Conservation (phyloP, 2,797 vertebrate species). For the Sphenopsis melanotis region DNA sequence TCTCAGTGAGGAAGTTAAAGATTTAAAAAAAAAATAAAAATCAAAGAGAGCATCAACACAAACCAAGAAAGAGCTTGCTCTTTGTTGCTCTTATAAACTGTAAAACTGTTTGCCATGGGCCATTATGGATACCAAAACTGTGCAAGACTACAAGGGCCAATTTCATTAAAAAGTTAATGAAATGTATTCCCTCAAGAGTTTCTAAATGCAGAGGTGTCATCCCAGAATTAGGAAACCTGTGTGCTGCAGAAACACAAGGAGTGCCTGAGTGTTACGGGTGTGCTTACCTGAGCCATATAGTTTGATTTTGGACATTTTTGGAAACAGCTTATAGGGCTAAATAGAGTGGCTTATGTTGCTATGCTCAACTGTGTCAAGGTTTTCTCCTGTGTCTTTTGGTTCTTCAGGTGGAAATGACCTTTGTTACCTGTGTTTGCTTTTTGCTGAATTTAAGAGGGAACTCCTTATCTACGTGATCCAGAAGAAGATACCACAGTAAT, state of each 20-base stretch:
- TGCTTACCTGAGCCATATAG: not conserved
- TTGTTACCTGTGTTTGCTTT: not conserved
- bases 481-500: not conserved
- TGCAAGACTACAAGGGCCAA: not conserved
- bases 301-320: not conserved
- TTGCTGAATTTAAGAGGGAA: not conserved
- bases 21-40: not conserved
- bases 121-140: not conserved
- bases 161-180: not conserved
- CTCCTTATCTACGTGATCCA: not conserved
- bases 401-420: not conserved
- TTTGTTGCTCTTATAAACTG: not conserved
- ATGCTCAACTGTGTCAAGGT: not conserved
- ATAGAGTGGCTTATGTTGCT: not conserved
- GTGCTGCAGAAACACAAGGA: not conserved
- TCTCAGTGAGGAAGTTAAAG: not conserved
- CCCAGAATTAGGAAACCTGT: not conserved
- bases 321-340: not conserved
- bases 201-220: not conserved
- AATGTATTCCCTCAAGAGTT: not conserved
- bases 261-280: accelerated
- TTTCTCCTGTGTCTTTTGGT: not conserved
- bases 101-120: not conserved
- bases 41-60: not conserved
- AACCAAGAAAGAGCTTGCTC: not conserved